These are phyloP conservation scores for Alligator mississippiensis DNA, from an alignment of 2,113 vertebrate species.

Conservation along the genomic window DNA sequence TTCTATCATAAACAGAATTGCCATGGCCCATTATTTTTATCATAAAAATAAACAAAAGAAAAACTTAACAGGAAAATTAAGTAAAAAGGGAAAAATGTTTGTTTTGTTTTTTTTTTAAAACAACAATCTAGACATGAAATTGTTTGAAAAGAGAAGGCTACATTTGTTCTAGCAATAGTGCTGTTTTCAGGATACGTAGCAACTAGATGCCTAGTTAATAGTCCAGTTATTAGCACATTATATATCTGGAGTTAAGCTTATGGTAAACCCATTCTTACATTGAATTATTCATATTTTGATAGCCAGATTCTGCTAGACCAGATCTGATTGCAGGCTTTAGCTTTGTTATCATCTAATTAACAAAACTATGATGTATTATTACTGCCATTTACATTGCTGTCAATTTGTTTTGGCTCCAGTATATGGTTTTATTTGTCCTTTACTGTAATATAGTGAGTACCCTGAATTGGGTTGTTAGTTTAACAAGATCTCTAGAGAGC, in stretches of 20 bases:
- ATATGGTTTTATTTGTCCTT: constrained; percentile 42
- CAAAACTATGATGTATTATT: constrained; percentile 65
- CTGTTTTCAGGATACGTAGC: constrained; percentile 1
- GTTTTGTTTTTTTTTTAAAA: not conserved
- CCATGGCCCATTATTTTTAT: not conserved
- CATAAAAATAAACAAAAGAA: not conserved
- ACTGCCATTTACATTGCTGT: constrained; percentile 15
- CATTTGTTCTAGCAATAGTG: not conserved
- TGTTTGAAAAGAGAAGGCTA: not conserved
- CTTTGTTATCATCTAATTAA: constrained; percentile 69
- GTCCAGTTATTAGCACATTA: not conserved
- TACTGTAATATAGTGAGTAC: constrained; percentile 46
- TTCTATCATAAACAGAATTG: not conserved
- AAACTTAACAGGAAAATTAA: not conserved
- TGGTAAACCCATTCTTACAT: not conserved
- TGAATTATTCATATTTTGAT: constrained; percentile 52
- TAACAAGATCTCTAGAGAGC: constrained; percentile 79
- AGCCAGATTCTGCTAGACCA: constrained; percentile 36
- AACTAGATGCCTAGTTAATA: not conserved
- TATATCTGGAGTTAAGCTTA: not conserved
- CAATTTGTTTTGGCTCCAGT: constrained; percentile 60
- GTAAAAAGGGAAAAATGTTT: not conserved
- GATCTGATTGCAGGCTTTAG: constrained; percentile 68
- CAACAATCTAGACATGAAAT: not conserved
- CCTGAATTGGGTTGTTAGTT: constrained; percentile 70